phyloP scores from a whole-genome alignment of 2,888 invertebrate genomes.

The Pammene aurita region DNA sequence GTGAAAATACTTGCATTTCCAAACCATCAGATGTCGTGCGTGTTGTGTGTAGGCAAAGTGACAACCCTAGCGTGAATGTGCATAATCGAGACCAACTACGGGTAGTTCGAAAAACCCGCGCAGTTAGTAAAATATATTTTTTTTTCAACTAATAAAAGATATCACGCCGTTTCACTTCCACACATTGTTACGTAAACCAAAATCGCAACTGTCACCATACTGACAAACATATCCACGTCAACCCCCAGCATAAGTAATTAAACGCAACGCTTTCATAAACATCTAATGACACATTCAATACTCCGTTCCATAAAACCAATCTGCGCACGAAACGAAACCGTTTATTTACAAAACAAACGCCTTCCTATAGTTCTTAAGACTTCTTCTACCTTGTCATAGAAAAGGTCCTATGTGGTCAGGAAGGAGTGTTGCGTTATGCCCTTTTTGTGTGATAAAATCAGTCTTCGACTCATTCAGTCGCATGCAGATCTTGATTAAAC shows the following conservation, averaged over 20 bases:
- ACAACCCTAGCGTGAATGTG: no score
- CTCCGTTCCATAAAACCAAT: conserved; percentile 38
- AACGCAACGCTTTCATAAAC: conserved; percentile 27
- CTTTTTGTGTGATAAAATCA: neutral
- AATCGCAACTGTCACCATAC: neutral
- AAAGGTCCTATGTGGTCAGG: neutral
- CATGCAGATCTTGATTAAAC: conserved; percentile 74
- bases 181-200: no score
- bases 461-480: conserved; percentile 71
- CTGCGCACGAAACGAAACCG: conserved; percentile 47
- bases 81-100: no score
- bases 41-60: no score
- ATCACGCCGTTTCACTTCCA: no score
- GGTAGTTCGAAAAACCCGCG: no score
- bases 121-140: no score
- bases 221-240: neutral
- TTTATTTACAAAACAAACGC: conserved; percentile 59
- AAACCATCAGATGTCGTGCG: no score
- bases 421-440: neutral
- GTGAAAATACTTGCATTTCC: no score
- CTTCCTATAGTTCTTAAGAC: conserved; percentile 70
- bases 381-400: conserved; percentile 56
- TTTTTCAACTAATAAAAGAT: no score
- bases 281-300: conserved; percentile 23
- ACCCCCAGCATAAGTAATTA: conserved; percentile 23